Base-by-base conservation (phyloP, 2,888 invertebrate species). In the Dicyrtoma fusca region DNA sequence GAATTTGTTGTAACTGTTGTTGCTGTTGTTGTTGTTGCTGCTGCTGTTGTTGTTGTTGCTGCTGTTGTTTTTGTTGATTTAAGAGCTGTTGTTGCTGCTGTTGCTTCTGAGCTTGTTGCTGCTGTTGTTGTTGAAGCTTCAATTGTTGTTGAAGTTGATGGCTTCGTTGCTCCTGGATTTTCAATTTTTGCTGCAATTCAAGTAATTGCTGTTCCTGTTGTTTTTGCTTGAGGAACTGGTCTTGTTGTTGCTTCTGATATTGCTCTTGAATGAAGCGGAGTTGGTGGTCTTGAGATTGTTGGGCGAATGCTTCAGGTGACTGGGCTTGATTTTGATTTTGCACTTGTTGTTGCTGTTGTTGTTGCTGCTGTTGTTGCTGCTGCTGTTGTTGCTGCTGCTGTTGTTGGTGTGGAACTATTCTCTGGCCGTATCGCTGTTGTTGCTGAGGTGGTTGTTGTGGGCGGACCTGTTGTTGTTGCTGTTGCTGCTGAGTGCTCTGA, bases 201-300 rank as follows among this genome's bases (percentile, higher is more conserved):
- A 57, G 34, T 19, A 34, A 57, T n/a, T 69, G 69, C 13, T 42
- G 25, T 11, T 55, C 17, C 11, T 57, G 21, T 57, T 71, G 65
- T 23, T 47, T 34, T 42, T n/a, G 53, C 1, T 53, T 45, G 21
- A 65, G 64, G 55, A 53, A 17, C 14, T 53, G 34, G 51, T 53
- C 69, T n/a, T 64, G 45, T 25, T 53, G 68, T n/a, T 68, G 68
- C 21, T 57, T 17, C 13, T 65, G 65, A 17, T 65, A 65, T 17
- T 71, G 53, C 17, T 71, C 57, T 44, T 69, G 69, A 23, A 69
- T 26, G 69, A 69, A 10, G 23, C 55, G 49, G 44, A 69, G 25
- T n/a, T 57, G 55, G 14, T 49, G 10, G 4, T 53, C 42, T 21
- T 53, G 69, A 10, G 68, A 5, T n/a, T 42, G 26, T 1, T 13